These are phyloP conservation scores for Radopholus similis DNA, from an alignment of 1,140 invertebrate genomes.

Conservation along the genomic window DNA sequence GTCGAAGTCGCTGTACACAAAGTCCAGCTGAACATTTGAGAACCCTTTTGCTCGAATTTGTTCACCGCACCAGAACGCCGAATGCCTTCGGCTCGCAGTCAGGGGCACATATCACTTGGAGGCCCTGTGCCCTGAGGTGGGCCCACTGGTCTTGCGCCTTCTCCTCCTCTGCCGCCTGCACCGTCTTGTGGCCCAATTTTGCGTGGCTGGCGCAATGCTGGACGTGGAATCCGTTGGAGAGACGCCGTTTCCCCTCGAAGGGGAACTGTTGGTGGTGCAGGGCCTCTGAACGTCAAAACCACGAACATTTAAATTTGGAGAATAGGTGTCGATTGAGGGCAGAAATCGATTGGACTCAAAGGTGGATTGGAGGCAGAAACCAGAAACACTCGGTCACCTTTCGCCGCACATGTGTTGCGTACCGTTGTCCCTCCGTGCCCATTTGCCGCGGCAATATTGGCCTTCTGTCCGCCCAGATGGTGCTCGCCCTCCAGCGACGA, in stretches of 20 bases:
- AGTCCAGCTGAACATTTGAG: slow-evolving; percentile 18
- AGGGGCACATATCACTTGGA: slow-evolving; percentile 25
- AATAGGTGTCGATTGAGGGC: no score
- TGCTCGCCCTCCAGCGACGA: slow-evolving; percentile 12
- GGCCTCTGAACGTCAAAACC: neutral
- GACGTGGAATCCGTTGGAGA: neutral
- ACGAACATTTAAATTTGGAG: neutral
- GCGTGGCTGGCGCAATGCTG: no score
- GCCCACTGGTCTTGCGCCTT: neutral
- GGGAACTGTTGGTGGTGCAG: neutral
- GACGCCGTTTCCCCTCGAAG: neutral
- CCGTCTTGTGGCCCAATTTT: slow-evolving; percentile 17
- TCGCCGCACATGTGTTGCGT: neutral
- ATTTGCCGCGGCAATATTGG: neutral
- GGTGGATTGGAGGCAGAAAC: neutral
- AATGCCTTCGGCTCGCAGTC: slow-evolving; percentile 30
- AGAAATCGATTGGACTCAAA: neutral
- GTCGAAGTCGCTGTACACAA: slow-evolving; percentile 30
- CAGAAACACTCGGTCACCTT: neutral
- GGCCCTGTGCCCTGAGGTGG: neutral
- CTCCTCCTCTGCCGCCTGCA: slow-evolving; percentile 1
- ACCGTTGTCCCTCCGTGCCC: neutral
- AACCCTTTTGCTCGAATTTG: neutral
- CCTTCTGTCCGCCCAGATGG: neutral
- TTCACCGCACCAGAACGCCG: slow-evolving; percentile 8